Percentiles rank a stretch among this genome's conserved stretches.
Conservation (phyloP, 2,888 invertebrate species). For the Plemyria rubiginata region DNA sequence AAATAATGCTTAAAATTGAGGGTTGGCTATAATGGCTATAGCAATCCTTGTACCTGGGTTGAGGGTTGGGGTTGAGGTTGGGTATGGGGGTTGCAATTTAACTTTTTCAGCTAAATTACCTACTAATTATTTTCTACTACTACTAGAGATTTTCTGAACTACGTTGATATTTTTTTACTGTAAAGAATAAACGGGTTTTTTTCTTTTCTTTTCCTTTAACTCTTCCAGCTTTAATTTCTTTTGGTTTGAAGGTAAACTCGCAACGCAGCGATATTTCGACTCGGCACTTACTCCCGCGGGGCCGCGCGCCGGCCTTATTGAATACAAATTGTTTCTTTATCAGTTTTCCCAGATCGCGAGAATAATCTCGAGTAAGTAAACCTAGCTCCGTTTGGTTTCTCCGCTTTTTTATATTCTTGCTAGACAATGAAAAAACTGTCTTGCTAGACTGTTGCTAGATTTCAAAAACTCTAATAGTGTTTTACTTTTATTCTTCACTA, state of each 20-base stretch:
- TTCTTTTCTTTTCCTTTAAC: background rate
- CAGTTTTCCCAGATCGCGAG: conserved; percentile 53
- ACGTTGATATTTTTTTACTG: too few relatives aligned
- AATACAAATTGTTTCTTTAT: conserved; percentile 80
- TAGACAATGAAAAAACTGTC: too few relatives aligned
- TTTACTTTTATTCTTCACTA: too few relatives aligned
- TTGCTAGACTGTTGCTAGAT: conserved; percentile 5
- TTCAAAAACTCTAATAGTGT: conserved; percentile 1
- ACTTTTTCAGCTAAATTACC: too few relatives aligned
- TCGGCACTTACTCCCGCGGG: conserved; percentile 60
- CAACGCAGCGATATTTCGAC: conserved; percentile 64
- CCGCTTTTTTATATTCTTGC: conserved; percentile 13
- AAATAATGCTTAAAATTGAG: too few relatives aligned
- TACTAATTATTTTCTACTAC: too few relatives aligned
- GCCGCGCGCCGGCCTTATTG: conserved; percentile 68
- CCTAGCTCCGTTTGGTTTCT: conserved; percentile 29
- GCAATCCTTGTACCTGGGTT: too few relatives aligned
- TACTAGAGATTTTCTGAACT: too few relatives aligned
- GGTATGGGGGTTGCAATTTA: too few relatives aligned
- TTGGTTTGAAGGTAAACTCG: conserved; percentile 50
- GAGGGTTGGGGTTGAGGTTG: too few relatives aligned
- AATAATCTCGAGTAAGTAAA: conserved; percentile 42
- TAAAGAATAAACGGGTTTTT: too few relatives aligned
- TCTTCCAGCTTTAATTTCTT: conserved; percentile 39
- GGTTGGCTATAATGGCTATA: too few relatives aligned